Evolutionary conservation across 2,113 vertebrate genomes (phyloP), one percentile per base, ranked within the genome.

Genomic region (Nycticryphes semicollaris): DNA sequence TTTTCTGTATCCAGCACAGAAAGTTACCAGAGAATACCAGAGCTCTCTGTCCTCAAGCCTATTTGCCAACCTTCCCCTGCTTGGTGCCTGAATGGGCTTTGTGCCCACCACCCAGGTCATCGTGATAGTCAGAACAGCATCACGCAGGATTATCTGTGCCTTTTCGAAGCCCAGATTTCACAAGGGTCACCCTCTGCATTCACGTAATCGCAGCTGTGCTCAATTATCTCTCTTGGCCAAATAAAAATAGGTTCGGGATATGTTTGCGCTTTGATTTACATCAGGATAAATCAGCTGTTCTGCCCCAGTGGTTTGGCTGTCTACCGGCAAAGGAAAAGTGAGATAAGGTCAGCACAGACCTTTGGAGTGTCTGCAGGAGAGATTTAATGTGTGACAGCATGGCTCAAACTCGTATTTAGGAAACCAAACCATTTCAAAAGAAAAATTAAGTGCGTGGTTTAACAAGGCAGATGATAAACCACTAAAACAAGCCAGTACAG

Each of bases 251-350:
- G 77, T 4, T 87, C 4, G 17, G 80, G 83, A 35, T 59, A 7
- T 53, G 90, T 77, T 75, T 90, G 90, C 68, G 43, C 85, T 92
- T 67, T 73, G 93, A 96, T 96, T 96, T 95, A 94, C 73, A 78
- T 33, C 24, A 18, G 68, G 68, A 78, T 94, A 94, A 95, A 92
- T 90, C 83, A 92, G 68, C 39, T 28, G 76, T 92, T 96, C 85
- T 1, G 6, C 60, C 79, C 73, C 73, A 93, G 64, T 62, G 68
- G 35, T 37, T 39, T 0, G 0, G 51, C 87, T 89, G 87, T 89
- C 54, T 84, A 48, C 76, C 5, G 2, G 90, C 48, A 89, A 81
- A 93, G 35, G 51, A 47, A 60, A 87, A 93, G 70, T 50, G 78
- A 94, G 78, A 64, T 77, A 70, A 86, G 87, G 90, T 96, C 96